Conservation (phyloP, 2,888 invertebrate genomes). For the Caenorhabditis sulstoni region DNA sequence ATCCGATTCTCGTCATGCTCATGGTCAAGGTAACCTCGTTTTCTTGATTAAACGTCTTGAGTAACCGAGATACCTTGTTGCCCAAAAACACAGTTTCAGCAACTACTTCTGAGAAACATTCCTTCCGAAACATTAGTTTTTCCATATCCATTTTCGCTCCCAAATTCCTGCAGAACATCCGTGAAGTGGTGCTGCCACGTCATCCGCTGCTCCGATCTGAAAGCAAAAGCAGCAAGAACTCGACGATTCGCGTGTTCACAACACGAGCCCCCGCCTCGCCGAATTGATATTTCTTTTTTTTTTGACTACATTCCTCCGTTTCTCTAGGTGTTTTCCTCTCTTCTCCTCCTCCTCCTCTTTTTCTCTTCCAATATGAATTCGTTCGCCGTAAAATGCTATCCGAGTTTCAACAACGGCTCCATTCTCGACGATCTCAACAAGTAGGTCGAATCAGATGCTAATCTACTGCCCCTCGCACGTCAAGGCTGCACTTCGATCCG, state of each 20-base stretch:
- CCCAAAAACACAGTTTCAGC: no score
- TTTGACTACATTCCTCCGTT: no score
- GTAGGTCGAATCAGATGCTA: constrained; percentile 3
- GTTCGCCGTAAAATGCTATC: neutral
- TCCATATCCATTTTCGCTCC: neutral
- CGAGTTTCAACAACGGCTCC: constrained; percentile 12
- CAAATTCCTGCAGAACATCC: constrained; percentile 19
- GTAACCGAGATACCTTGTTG: no score
- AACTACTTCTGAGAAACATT: no score
- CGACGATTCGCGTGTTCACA: constrained; percentile 14
- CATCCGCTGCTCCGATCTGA: neutral
- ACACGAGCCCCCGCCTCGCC: neutral
- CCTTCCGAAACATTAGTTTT: no score
- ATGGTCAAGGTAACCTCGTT: constrained; percentile 28
- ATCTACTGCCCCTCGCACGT: constrained; percentile 3
- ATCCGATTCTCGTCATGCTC: constrained; percentile 46
- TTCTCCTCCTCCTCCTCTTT: neutral
- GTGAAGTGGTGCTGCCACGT: constrained; percentile 13
- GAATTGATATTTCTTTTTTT: no score
- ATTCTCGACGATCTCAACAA: constrained; percentile 18
- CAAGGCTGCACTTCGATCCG: constrained; percentile 15
- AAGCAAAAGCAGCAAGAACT: constrained; percentile 9
- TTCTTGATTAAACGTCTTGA: no score
- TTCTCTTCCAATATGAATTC: constrained; percentile 6
- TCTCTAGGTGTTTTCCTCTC: constrained; percentile 1